Conservation (phyloP, 2,888 invertebrate species). For the Chouioia cunea region DNA sequence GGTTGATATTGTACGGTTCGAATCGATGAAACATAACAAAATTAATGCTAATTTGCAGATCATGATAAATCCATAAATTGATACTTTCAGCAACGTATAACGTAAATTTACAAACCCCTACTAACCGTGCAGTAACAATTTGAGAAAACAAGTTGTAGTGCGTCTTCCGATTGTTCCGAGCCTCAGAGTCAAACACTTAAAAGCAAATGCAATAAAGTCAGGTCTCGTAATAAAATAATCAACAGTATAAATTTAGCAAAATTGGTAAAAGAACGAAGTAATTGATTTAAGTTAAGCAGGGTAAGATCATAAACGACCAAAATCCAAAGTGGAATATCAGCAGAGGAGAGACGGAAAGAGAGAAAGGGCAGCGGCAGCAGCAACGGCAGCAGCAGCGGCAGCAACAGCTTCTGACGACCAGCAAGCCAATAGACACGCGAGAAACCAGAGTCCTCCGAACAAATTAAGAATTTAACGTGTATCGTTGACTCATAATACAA, state of each 20-base stretch:
- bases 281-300: constrained; percentile 37
- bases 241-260: constrained; percentile 26
- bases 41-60: neutral
- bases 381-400: too few species aligned
- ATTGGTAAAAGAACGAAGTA: constrained; percentile 13
- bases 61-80: neutral
- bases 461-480: constrained; percentile 44
- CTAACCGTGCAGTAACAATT: constrained; percentile 16
- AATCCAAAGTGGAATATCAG: neutral
- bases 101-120: too few species aligned
- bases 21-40: neutral
- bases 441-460: constrained; percentile 8
- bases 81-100: constrained; percentile 5
- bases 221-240: constrained; percentile 37
- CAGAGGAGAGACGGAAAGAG: neutral
- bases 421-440: constrained; percentile 6
- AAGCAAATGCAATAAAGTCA: constrained; percentile 9
- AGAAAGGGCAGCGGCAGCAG: too few species aligned
- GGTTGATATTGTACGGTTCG: neutral
- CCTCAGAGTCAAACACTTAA: constrained; percentile 12
- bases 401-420: constrained; percentile 15
- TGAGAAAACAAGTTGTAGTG: constrained; percentile 25
- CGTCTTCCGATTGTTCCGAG: constrained; percentile 30
- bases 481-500: constrained; percentile 36
- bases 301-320: constrained; percentile 35